These are phyloP conservation scores for Heloderma charlesbogerti DNA, from an alignment of 2,113 vertebrate species.

Conservation along the genomic window DNA sequence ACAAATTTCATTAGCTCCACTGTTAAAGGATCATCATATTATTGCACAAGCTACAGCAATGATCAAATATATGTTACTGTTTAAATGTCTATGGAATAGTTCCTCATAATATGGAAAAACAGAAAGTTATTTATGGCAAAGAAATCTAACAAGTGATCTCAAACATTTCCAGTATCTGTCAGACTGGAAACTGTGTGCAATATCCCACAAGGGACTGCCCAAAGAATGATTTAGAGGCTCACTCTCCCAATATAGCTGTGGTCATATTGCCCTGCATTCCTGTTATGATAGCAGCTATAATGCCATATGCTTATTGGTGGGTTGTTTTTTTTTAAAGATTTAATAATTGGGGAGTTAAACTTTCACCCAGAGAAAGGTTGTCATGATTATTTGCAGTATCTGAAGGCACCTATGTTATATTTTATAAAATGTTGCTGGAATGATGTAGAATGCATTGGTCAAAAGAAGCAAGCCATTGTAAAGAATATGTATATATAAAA, in stretches of 20 bases:
- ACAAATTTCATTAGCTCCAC: conserved; percentile 43
- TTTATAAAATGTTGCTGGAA: conserved; percentile 25
- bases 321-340: conserved; percentile 38
- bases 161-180: conserved; percentile 32
- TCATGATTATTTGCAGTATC: not conserved
- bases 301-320: conserved; percentile 35
- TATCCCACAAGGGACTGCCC: not conserved
- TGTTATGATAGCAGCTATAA: not conserved
- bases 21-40: conserved; percentile 19
- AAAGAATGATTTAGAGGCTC: not conserved
- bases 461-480: conserved; percentile 21
- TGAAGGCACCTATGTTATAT: not conserved
- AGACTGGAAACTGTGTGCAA: conserved; percentile 2
- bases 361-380: conserved; percentile 5
- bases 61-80: conserved; percentile 20
- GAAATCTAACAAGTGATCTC: conserved; percentile 57
- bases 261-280: conserved; percentile 20
- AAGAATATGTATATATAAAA: not conserved
- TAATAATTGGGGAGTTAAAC: conserved; percentile 52
- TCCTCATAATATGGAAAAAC: not conserved
- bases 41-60: not conserved
- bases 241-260: conserved; percentile 23
- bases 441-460: not conserved
- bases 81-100: conserved; percentile 15
- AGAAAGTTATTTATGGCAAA: conserved; percentile 34